Percentiles rank a stretch among this genome's conserved stretches.
phyloP scores from a whole-genome alignment of 1,140 invertebrate genomes.

The Solen grandis region DNA sequence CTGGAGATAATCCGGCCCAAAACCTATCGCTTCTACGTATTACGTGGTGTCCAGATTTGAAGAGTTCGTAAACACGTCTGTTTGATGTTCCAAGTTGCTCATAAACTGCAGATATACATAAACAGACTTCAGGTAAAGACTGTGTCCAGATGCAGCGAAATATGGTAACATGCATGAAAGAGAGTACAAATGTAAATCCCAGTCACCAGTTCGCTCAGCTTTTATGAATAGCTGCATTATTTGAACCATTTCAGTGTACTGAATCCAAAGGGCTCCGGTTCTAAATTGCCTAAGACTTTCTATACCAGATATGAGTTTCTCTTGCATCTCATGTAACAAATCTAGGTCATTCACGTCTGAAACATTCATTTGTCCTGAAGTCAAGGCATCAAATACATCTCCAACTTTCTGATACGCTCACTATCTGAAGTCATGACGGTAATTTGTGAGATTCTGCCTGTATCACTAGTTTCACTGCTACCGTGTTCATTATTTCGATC shows the following conservation, averaged over 20 bases:
- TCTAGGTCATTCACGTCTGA: neutral
- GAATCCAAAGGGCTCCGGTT: slow-evolving; percentile 54
- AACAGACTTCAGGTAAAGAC: slow-evolving; percentile 80
- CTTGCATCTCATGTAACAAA: slow-evolving; percentile 37
- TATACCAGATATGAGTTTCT: slow-evolving; percentile 55
- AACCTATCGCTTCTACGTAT: slow-evolving; percentile 71
- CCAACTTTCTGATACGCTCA: too few species aligned
- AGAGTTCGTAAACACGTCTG: slow-evolving; percentile 39
- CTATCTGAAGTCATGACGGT: neutral
- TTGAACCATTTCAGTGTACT: slow-evolving; percentile 62
- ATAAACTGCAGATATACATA: slow-evolving; percentile 81
- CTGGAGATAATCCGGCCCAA: slow-evolving; percentile 79
- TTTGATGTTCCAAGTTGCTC: slow-evolving; percentile 63
- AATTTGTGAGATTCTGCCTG: neutral
- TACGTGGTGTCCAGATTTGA: slow-evolving; percentile 54
- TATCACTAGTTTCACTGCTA: neutral
- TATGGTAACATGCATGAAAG: slow-evolving; percentile 78
- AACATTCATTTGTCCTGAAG: neutral
- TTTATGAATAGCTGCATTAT: slow-evolving; percentile 58
- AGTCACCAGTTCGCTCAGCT: slow-evolving; percentile 66
- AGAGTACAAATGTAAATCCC: slow-evolving; percentile 54
- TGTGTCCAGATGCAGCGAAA: slow-evolving; percentile 81
- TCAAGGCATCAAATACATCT: too few species aligned
- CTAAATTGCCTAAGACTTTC: slow-evolving; percentile 51
- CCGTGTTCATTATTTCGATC: neutral